Percentiles rank a stretch among this genome's conserved stretches.
Evolutionary conservation across 2,888 invertebrate genomes (phyloP).

Genomic region (Eilema griseolum): DNA sequence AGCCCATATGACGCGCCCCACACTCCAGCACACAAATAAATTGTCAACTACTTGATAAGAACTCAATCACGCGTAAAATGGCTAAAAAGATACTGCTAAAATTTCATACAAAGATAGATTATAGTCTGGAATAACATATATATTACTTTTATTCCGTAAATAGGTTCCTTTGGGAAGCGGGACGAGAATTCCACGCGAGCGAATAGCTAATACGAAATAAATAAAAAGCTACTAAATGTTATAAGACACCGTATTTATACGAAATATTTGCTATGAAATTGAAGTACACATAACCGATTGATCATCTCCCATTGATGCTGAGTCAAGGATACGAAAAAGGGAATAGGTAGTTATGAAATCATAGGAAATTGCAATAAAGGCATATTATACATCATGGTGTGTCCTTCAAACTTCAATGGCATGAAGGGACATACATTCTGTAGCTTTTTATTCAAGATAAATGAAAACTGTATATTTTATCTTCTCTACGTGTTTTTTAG

Average conservation of each 20-base stretch:
- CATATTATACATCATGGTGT: constrained; percentile 8
- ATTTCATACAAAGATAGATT: no score
- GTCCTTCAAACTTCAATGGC: constrained; percentile 9
- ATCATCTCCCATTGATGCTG: constrained; percentile 2
- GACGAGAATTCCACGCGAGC: no score
- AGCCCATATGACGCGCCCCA: no score
- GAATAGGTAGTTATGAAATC: constrained; percentile 9
- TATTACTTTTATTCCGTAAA: no score
- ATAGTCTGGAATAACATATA: no score
- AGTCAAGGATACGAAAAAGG: neutral
- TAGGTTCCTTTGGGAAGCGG: no score
- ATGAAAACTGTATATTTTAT: constrained; percentile 7
- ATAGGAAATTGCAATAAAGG: constrained; percentile 15
- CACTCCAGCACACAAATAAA: no score
- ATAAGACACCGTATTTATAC: neutral
- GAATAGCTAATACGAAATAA: no score
- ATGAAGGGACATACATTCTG: constrained; percentile 9
- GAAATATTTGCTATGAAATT: neutral
- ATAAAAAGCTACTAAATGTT: neutral
- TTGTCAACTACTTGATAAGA: no score
- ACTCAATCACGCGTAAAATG: no score
- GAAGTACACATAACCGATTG: neutral
- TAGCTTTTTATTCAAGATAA: constrained; percentile 4
- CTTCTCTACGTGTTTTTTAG: constrained; percentile 13
- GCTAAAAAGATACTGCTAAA: no score